Evolutionary conservation across 2,113 vertebrate genomes (phyloP).

Genomic region (Xiphophorus maculatus): DNA sequence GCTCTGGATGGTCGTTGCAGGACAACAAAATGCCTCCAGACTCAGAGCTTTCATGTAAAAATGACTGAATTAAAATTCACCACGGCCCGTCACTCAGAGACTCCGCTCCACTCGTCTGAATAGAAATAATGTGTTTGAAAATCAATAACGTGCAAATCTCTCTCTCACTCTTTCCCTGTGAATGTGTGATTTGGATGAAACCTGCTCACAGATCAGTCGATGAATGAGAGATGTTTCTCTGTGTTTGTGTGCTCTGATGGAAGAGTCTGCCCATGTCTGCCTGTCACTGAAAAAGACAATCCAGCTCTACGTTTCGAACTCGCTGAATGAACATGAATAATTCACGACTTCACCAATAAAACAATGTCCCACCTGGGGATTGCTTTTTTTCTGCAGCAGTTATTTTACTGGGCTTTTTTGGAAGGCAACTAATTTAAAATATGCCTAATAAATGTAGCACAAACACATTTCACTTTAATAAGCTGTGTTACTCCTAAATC

Average conservation of each 20-base stretch:
- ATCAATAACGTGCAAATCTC: slow-evolving; percentile 49
- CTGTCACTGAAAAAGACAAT: slow-evolving; percentile 54
- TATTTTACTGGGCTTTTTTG: slow-evolving; percentile 33
- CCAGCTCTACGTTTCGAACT: slow-evolving; percentile 53
- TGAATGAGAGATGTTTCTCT: slow-evolving; percentile 37
- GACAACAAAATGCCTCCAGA: slow-evolving; percentile 14
- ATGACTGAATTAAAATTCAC: slow-evolving; percentile 42
- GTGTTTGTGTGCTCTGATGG: slow-evolving; percentile 38
- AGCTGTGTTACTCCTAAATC: slow-evolving; percentile 26
- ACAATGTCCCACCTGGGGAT: slow-evolving; percentile 44
- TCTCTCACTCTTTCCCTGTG: slow-evolving; percentile 34
- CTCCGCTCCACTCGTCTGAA: slow-evolving; percentile 43
- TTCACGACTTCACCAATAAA: slow-evolving; percentile 55
- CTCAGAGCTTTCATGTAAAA: slow-evolving; percentile 23
- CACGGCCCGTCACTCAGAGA: slow-evolving; percentile 29
- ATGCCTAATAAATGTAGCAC: slow-evolving; percentile 31
- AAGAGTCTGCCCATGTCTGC: slow-evolving; percentile 46
- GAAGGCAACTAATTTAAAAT: slow-evolving; percentile 37
- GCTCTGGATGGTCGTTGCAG: slow-evolving; percentile 9
- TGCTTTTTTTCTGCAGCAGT: slow-evolving; percentile 45
- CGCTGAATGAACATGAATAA: slow-evolving; percentile 47
- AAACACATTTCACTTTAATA: slow-evolving; percentile 39
- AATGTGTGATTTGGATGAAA: slow-evolving; percentile 41
- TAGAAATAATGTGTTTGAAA: slow-evolving; percentile 56
- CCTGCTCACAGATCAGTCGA: slow-evolving; percentile 44